phyloP scores from a whole-genome alignment of 2,113 vertebrate species.

The Calonectris borealis region DNA sequence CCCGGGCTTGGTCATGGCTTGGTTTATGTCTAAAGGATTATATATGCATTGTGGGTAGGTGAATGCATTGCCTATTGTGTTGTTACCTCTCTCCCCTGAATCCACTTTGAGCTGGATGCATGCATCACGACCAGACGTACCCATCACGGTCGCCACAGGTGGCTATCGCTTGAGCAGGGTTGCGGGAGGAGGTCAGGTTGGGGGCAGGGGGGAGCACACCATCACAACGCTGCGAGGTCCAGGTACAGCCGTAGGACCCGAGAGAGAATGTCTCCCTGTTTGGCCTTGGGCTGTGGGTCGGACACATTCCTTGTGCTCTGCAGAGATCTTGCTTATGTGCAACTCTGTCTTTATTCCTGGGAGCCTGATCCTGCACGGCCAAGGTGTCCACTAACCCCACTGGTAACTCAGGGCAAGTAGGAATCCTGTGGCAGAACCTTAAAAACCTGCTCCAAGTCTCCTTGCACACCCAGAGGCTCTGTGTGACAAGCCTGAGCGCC shows the following conservation, averaged over 20 bases:
- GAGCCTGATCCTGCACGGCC: background rate
- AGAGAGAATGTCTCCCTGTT: background rate
- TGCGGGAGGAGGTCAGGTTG: too few species aligned
- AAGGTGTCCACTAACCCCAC: background rate
- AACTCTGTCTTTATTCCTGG: background rate
- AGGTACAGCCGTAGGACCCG: background rate
- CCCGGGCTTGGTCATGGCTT: too few species aligned
- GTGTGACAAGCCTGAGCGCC: background rate
- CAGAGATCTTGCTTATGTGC: background rate
- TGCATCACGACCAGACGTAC: too few species aligned
- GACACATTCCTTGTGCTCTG: background rate
- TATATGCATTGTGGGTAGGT: too few species aligned
- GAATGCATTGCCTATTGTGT: too few species aligned
- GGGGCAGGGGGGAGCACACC: too few species aligned
- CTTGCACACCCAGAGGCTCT: background rate
- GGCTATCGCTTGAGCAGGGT: too few species aligned
- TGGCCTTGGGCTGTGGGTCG: fast-evolving
- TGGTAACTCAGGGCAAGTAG: background rate
- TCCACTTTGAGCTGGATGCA: too few species aligned
- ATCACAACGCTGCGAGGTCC: background rate
- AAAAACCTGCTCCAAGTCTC: background rate
- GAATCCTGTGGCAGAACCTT: background rate
- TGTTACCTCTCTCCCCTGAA: too few species aligned
- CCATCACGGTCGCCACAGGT: too few species aligned
- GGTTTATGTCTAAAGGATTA: too few species aligned